Evolutionary conservation across 37 sponge, comb jelly and placozoan species (phyloP).

Genomic region (Bolinopsis microptera): DNA sequence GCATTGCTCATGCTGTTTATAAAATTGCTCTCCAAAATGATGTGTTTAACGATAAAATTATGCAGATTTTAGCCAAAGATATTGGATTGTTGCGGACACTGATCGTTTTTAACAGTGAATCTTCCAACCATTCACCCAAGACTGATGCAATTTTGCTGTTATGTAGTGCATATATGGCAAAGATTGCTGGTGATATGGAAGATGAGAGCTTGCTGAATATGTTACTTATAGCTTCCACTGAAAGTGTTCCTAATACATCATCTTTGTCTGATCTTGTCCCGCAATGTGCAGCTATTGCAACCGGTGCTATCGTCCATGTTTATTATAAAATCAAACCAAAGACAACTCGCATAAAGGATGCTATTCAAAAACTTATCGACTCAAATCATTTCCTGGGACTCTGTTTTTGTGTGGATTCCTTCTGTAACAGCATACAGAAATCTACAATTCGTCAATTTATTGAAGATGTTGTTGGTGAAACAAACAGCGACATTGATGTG

Average conservation of each 20-base stretch:
- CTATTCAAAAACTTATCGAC: slow-evolving; percentile 12
- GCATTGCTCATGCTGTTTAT: background rate
- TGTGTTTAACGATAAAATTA: background rate
- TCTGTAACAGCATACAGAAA: background rate
- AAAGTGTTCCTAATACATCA: background rate
- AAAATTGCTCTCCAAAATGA: slow-evolving; percentile 24
- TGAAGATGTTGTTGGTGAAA: background rate
- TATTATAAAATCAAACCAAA: slow-evolving; percentile 6
- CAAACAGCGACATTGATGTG: background rate
- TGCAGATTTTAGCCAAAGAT: background rate
- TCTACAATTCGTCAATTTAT: background rate
- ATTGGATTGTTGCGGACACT: slow-evolving; percentile 11
- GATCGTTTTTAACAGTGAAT: background rate
- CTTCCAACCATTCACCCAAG: background rate
- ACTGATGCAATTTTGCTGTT: slow-evolving; percentile 28
- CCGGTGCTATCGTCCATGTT: slow-evolving; percentile 14
- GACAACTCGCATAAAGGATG: background rate
- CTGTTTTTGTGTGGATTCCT: slow-evolving; percentile 47
- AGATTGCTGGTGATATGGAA: slow-evolving; percentile 16
- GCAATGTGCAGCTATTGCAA: slow-evolving; percentile 58
- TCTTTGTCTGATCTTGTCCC: background rate
- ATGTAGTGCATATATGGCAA: slow-evolving; percentile 48
- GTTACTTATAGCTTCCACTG: background rate
- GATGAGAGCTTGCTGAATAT: background rate
- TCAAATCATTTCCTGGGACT: slow-evolving; percentile 12